These are phyloP conservation scores for Dioctria linearis DNA, from an alignment of 2,888 invertebrate species.

Conservation along the genomic window DNA sequence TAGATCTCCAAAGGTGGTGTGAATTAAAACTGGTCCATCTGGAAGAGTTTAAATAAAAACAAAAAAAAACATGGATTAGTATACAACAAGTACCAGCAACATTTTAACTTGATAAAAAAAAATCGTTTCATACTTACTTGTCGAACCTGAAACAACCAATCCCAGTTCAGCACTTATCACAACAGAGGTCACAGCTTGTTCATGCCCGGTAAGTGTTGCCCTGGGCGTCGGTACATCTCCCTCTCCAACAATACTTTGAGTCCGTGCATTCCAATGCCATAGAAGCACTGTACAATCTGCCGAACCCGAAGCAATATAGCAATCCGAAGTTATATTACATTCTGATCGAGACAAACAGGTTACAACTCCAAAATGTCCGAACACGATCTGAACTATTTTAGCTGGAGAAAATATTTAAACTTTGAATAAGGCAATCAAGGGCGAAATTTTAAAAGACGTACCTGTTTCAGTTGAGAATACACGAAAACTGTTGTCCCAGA, in stretches of 20 bases:
- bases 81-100: neutral
- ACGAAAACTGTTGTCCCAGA: conserved; percentile 99
- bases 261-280: conserved; percentile 99
- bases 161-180: conserved; percentile 98
- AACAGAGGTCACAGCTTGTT: conserved; percentile 94
- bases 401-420: conserved; percentile 74
- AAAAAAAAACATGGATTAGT: conserved; percentile 41
- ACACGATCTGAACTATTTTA: conserved; percentile 97
- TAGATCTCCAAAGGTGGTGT: conserved; percentile 97
- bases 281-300: conserved; percentile 98
- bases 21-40: conserved; percentile 97
- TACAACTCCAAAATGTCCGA: conserved; percentile 99
- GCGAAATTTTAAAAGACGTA: conserved; percentile 72
- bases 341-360: conserved; percentile 98
- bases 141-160: conserved; percentile 94
- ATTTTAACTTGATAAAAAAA: no score
- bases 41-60: conserved; percentile 58
- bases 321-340: conserved; percentile 99
- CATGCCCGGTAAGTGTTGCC: conserved; percentile 97
- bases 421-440: neutral
- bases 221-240: conserved; percentile 95
- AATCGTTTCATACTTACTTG: conserved; percentile 71
- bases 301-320: conserved; percentile 98
- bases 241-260: conserved; percentile 97
- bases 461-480: conserved; percentile 98